Conservation (phyloP, 2,797 vertebrate species). For the Numenius phaeopus region DNA sequence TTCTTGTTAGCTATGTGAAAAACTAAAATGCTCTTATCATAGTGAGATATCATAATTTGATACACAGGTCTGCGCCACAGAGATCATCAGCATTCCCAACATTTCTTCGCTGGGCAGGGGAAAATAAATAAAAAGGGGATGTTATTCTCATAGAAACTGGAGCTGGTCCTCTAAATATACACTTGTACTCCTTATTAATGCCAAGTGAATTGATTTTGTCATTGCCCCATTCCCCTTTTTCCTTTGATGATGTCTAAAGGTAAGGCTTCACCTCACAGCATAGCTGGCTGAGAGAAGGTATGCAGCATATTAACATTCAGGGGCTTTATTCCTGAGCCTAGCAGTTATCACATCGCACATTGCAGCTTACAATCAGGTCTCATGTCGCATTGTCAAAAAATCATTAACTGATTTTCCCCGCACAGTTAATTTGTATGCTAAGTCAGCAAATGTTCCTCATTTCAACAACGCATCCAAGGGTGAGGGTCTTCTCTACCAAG, state of each 20-base stretch:
- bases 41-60: background rate
- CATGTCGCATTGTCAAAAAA: background rate
- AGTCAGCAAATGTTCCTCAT: background rate
- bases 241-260: background rate
- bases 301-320: fast-evolving
- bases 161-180: background rate
- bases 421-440: background rate
- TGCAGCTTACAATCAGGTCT: background rate
- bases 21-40: background rate
- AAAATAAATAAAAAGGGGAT: background rate
- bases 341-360: background rate
- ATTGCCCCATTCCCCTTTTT: background rate
- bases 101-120: background rate
- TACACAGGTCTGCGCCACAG: background rate
- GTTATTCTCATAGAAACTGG: background rate
- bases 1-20: background rate
- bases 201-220: background rate
- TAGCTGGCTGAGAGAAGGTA: background rate
- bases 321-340: background rate
- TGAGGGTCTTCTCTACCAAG: background rate
- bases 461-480: background rate
- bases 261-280: background rate
- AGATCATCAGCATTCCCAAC: background rate
- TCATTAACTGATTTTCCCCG: background rate
- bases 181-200: background rate